Base-by-base conservation (phyloP, 1,140 invertebrate genomes). In the Temnothorax curvispinosus region DNA sequence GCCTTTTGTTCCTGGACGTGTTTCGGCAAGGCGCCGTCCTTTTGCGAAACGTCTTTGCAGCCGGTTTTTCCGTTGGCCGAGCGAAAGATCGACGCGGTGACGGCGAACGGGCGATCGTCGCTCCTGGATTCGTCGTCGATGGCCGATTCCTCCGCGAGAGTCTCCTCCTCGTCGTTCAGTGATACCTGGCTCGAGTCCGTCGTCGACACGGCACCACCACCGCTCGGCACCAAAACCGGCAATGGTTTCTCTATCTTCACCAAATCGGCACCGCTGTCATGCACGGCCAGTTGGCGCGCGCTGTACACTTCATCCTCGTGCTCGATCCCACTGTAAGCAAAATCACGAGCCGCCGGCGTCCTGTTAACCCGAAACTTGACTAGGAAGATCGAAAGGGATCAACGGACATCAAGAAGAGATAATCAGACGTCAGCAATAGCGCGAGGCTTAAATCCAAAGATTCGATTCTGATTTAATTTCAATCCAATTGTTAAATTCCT, bases 261-360 rank as follows among this genome's bases (percentile, higher is more conserved):
- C n/a, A 76, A 21, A 58, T 47, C 35, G 21, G 44, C n/a, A 44
- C 47, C 60, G 84, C 88, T 88, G 72, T 92, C 89, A 87, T 92
- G 93, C 56, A 92, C 94, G 91, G 93, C 93, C 87, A 96, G 89
- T 96, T 98, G 98, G 94, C 96, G 96, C 94, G 96, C 96, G 92
- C 98, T 98, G 94, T 98, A 97, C 92, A 99, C 97, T 95, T 98
- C 97, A 96, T 98, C 96, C 96, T 97, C 96, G 95, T 97, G 97
- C 96, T 98, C 98, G 95, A 98, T 96, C 93, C 97, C 98, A 97
- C 98, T 99, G 96, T 88, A 97, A 97, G 91, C 95, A 96, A 50
- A 91, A 88, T 90, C 52, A 44, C 54, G 62, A 47, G 5, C 47
- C 47, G 18, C 38, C 52, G 64, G 8, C 35, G 47, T 52, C 32